These are phyloP conservation scores for Drosophila kurseongensis DNA, from an alignment of 1,140 invertebrate species.

Conservation along the genomic window DNA sequence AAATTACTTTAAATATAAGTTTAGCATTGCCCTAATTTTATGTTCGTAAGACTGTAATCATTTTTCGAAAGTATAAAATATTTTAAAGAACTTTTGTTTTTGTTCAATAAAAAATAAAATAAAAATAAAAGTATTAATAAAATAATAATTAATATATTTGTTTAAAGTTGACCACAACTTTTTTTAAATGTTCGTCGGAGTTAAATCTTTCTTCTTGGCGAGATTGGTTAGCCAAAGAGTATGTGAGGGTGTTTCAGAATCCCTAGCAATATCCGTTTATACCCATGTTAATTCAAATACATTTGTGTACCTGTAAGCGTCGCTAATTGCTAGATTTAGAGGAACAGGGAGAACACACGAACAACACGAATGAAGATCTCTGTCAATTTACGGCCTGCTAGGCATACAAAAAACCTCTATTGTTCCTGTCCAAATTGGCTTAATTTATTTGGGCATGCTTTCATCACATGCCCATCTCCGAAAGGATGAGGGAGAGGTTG, in stretches of 20 bases:
- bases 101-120: no score
- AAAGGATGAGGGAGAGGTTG: slow-evolving; percentile 6
- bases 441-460: slow-evolving; percentile 63
- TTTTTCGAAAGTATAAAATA: no score
- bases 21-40: no score
- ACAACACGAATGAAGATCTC: slow-evolving; percentile 47
- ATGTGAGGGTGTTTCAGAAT: background rate
- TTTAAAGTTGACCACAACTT: no score
- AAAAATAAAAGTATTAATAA: no score
- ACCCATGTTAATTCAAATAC: slow-evolving; percentile 47
- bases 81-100: no score
- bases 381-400: slow-evolving; percentile 50
- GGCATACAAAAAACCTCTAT: slow-evolving; percentile 48
- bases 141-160: no score
- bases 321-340: slow-evolving; percentile 52
- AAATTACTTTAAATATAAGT: no score
- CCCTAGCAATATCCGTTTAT: slow-evolving; percentile 3
- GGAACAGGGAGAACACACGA: slow-evolving; percentile 1
- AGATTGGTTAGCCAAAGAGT: no score
- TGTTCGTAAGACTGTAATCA: no score
- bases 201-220: no score
- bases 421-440: slow-evolving; percentile 64
- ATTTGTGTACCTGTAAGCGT: slow-evolving; percentile 17
- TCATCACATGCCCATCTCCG: slow-evolving; percentile 49
- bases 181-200: no score